Evolutionary conservation across 2,888 invertebrate genomes (phyloP).

Genomic region (Diplolepis rosae): DNA sequence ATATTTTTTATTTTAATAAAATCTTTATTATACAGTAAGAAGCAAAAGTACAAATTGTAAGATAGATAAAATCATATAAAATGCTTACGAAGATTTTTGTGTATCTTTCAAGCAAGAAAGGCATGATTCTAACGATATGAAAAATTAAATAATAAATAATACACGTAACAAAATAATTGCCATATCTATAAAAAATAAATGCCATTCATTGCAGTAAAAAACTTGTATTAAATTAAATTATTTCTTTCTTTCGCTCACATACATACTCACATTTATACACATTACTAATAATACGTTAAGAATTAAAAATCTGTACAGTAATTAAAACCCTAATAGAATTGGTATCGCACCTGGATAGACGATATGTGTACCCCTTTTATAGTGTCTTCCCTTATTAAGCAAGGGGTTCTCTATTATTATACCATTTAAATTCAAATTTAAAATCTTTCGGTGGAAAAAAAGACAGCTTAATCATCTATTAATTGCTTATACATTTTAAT

Average conservation of each 20-base stretch:
- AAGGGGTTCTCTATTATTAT: no score
- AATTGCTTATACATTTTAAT: no score
- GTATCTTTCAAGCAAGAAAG: background rate
- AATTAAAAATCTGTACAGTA: background rate
- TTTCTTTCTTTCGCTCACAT: background rate
- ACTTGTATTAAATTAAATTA: background rate
- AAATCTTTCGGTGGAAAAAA: no score
- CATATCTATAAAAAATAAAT: background rate
- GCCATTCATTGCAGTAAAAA: background rate
- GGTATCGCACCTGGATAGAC: background rate
- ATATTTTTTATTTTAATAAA: background rate
- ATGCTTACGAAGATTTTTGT: background rate
- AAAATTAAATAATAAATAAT: background rate
- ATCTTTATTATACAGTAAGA: background rate
- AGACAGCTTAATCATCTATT: no score
- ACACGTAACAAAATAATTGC: background rate
- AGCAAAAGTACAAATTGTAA: background rate
- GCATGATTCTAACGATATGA: background rate
- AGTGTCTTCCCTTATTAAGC: no score
- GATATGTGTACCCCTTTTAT: background rate
- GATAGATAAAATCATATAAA: background rate
- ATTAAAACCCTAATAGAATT: background rate
- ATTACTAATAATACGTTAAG: background rate
- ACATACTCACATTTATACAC: background rate
- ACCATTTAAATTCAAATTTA: no score